Evolutionary conservation across 2,113 vertebrate species (phyloP), one percentile per base, ranked within the genome.

Genomic region (Leucosticte australis): DNA sequence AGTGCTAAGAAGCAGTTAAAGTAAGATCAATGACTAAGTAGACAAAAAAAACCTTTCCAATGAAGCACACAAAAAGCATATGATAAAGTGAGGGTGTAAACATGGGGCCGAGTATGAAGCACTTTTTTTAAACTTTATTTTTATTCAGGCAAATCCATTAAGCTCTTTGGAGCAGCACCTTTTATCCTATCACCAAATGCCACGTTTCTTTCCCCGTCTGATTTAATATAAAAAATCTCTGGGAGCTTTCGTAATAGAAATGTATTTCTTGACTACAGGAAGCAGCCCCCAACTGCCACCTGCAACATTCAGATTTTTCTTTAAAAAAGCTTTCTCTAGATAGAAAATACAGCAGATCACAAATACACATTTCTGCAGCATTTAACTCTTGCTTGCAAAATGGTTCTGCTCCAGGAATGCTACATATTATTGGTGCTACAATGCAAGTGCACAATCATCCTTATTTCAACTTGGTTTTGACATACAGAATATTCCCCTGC

Each of bases 211-310:
- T 90, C 75, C 78, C 86, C 2, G 3, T 76, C 27, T 80, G 63
- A 83, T 67, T 80, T 88, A 27, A 41, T 52, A 70, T 27, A 68
- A 83, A 92, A 81, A 60, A 5, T 65, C 37, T 41, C 22, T 64
- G 20, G 14, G 20, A 90, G n/a, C 5, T 88, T 92, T 93, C 17
- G 0, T 87, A 53, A 92, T 41, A 83, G 31, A 92, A 74, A 83
- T 64, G 26, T 75, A 59, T 86, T 87, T 70, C 42, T 89, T 83
- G 83, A 90, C 56, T 96, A 83, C 60, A 83, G 89, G 91, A 95
- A 95, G 71, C 90, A 94, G 55, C 87, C 57, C n/a, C 63, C 13
- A 1, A 68, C 35, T 90, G 26, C 64, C 88, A 95, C 93, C 88
- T 93, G 90, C 52, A 89, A 39, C 41, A 35, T 75, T 70, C 64